Base-by-base conservation (phyloP, 30 jellyfish, hydroid and myxozoan genomes). In the Turritopsis dohrnii region DNA sequence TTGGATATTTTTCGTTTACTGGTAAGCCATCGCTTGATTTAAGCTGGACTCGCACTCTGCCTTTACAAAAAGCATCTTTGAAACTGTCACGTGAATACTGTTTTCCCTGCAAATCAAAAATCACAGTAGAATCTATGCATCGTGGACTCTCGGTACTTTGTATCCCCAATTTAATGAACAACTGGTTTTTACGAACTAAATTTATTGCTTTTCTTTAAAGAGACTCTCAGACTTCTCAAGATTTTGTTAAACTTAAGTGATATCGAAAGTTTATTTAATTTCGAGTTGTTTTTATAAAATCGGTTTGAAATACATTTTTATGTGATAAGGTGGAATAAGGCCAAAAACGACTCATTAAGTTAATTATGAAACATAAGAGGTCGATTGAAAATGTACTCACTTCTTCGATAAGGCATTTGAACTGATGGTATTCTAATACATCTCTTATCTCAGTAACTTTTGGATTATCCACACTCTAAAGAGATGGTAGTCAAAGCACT, bases 381-480 rank as follows among this genome's bases (percentile, higher is more conserved):
- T 41, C 5, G 9, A 41, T 3, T 13, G 13, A 41, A 3, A 13
- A 3, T 41, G 5, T 13, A 41, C 60, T 41, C 84, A 89, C 96
- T 91, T 94, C 99, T 80, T 94, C 96, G 25, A 89, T 83, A 20
- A 81, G 69, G 75, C 89, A 87, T 53, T 85, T 94, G 41, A 94
- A 83, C 8, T 93, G 88, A 79, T 84, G 96, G 77, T 88, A 88
- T 52, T 75, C 83, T 3, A 94, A 90, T 18, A 94, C 99, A 80
- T 94, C 99, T 85, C 85, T 88, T 80, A 94, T 94, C 85, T 94
- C 99, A 28, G 89, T 69, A 52, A 90, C 92, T 79, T 84, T 88
- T 75, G 99, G 99, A 81, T 94, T 94, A 28, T 94, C 99, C 7
- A 94, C 99, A 13, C 92, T 95, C 98, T 92, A 84, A 52, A 79